These are phyloP conservation scores for Maccullochella peelii DNA, from an alignment of 2,113 vertebrate genomes.

Conservation along the genomic window DNA sequence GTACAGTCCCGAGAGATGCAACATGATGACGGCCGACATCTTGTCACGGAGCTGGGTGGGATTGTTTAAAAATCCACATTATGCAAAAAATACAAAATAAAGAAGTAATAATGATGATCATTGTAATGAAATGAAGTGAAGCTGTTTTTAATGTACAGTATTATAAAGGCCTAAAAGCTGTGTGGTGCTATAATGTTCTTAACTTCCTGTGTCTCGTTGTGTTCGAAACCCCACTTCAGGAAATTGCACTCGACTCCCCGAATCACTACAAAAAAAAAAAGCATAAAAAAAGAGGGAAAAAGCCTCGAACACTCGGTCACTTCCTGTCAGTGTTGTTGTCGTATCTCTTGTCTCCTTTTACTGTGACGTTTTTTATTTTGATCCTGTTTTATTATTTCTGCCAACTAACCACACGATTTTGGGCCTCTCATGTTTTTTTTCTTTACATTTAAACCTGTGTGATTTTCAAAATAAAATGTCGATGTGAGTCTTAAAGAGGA, in stretches of 20 bases:
- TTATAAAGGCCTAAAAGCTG: slow-evolving; percentile 95
- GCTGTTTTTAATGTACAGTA: slow-evolving; percentile 91
- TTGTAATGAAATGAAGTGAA: slow-evolving; percentile 54
- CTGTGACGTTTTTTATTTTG: slow-evolving; percentile 86
- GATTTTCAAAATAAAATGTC: slow-evolving; percentile 88
- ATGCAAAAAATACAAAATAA: slow-evolving; percentile 89
- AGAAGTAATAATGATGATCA: slow-evolving; percentile 69
- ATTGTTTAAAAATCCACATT: slow-evolving; percentile 92
- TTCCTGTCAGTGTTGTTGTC: slow-evolving; percentile 89
- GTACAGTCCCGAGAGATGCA: slow-evolving; percentile 6
- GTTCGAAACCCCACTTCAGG: slow-evolving; percentile 94
- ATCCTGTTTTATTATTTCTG: slow-evolving; percentile 78
- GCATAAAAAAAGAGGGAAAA: slow-evolving; percentile 42
- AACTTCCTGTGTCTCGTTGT: slow-evolving; percentile 93
- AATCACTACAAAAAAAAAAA: slow-evolving; percentile 87
- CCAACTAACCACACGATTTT: slow-evolving; percentile 93
- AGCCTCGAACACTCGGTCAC: slow-evolving; percentile 70
- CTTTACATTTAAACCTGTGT: slow-evolving; percentile 94
- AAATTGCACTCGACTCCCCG: slow-evolving; percentile 95
- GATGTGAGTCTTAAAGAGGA: slow-evolving; percentile 91
- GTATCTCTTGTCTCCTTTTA: slow-evolving; percentile 85
- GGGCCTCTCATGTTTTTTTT: slow-evolving; percentile 88
- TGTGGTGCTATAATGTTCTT: slow-evolving; percentile 94
- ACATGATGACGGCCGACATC: background rate
- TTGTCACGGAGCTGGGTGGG: slow-evolving; percentile 51